Evolutionary conservation across 2,888 invertebrate genomes (phyloP), one percentile per base, ranked within the genome.

Genomic region (Phrixothrix hirtus): DNA sequence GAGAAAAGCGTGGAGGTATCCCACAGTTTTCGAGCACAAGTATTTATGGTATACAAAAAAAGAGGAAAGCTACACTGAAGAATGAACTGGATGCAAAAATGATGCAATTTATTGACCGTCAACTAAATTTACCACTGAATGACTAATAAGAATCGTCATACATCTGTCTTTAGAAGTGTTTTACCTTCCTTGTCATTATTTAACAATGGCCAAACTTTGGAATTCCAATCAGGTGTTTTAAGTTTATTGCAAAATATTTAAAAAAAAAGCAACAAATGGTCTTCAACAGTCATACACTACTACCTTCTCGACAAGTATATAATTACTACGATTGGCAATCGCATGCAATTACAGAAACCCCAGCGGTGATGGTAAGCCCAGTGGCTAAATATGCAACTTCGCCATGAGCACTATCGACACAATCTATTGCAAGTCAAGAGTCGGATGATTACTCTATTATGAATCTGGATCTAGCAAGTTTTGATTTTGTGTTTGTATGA

Each of bases 141-240:
- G 32, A 42, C 1, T 5, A 7, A n/a, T 26, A 39, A 7, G 12
- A 49, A 49, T 49, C 42, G 49, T 1, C 32, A 48, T 42, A 15
- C 26, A 31, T 42, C 32, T 11, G 42, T 48, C 42, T 48, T 48
- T 31, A 48, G 32, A 41, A 34, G 48, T 26, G 31, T 48, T 25
- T 10, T 48, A 15, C 48, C 48, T 1, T 48, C 48, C 11, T 6
- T 48, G 31, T n/a, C 11, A 6, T 7, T 10, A 11, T 32, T 42
- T 31, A 34, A 42, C 21, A 42, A 49, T 35, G 34, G 25, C n/a
- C 2, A 48, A 11, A 44, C 37, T 11, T 43, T 49, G 13, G 27
- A 43, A 30, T 49, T 49, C 25, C 43, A 49, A 25, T 25, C 29
- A n/a, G 35, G 29, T 1, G 49, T 49, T 13, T 14, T 48, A 27